Evolutionary conservation across 23 tunicate species (phyloP), one percentile per base, ranked within the genome.

Genomic region (Botrylloides violaceus): DNA sequence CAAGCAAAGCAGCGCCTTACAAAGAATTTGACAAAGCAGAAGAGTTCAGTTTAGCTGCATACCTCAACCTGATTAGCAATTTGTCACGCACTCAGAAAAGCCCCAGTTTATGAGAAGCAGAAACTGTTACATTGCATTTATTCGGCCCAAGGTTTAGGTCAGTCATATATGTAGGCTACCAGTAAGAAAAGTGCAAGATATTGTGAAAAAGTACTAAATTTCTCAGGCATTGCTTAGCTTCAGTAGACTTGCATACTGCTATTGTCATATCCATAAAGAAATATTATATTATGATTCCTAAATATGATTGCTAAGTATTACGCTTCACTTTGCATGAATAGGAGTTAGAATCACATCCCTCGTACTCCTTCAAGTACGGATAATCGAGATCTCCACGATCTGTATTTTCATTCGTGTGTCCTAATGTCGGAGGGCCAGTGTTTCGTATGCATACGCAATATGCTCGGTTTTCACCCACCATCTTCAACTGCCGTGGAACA

Each of bases 371-470:
- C 39, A 88, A 24, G 26, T 59, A 47, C 31, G 96, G 96, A 65
- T 78, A 77, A 36, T 77, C 84, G 23, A 88, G 58, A 37, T 88
- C 87, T 18, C 96, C 96, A 38, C 78, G 39, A 62, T 87, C 76
- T n/a, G 61, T 43, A 28, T 77, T 83, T n/a, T 32, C 34, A 47
- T 77, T 79, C 25, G 74, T 36, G 1, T 63, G 29, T 29, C 88
- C 96, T 3, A 55, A 33, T 36, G 83, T 59, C 15, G 83, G 83
- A 20, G 83, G 75, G 1, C 96, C 97, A n/a, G 49, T 59, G 70
- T 58, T 79, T 21, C 85, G 68, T 2, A 90, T 68, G 71, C 97
- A 90, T 15, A 88, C 97, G 63, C 97, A 90, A 4, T 82, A 36
- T 1, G 83, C 73, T 19, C 48, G 12, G 5, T 61, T 29, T 7